A percentile compares a stretch with the other conserved stretches of the same genome.
Evolutionary conservation across 2,797 vertebrate species (phyloP).

Genomic region (Myotis daubentonii): DNA sequence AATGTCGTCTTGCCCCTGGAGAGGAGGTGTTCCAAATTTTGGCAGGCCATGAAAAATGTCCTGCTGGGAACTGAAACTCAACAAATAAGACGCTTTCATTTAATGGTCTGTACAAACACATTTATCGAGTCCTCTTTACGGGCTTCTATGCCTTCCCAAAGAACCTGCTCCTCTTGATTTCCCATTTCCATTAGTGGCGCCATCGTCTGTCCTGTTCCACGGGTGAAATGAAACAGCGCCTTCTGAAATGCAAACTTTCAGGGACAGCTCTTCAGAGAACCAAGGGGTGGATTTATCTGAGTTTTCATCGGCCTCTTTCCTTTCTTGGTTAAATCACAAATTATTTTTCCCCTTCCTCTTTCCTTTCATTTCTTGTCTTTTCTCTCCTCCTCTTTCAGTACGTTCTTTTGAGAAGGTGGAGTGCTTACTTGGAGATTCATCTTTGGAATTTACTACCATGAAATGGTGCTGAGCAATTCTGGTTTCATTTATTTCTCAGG

Average conservation of each 20-base stretch:
- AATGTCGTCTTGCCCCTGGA: conserved; percentile 36
- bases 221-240: neutral
- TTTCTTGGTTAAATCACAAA: neutral
- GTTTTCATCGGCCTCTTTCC: conserved; percentile 19
- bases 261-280: neutral
- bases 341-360: neutral
- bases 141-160: conserved; percentile 1
- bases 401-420: neutral
- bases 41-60: conserved; percentile 53
- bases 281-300: neutral
- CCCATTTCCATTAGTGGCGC: conserved; percentile 29
- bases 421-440: neutral
- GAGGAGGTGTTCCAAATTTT: conserved; percentile 49
- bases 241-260: neutral
- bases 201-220: neutral
- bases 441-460: neutral
- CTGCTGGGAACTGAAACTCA: conserved; percentile 55
- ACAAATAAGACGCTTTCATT: conserved; percentile 26
- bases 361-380: neutral
- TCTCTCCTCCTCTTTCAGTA: neutral
- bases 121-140: conserved; percentile 44
- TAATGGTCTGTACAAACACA: conserved; percentile 39
- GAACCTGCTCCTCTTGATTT: conserved; percentile 30
- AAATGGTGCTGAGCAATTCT: neutral
- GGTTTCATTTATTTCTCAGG: neutral